Evolutionary conservation across 2,113 vertebrate species (phyloP).

Genomic region (Zosterops borbonicus): DNA sequence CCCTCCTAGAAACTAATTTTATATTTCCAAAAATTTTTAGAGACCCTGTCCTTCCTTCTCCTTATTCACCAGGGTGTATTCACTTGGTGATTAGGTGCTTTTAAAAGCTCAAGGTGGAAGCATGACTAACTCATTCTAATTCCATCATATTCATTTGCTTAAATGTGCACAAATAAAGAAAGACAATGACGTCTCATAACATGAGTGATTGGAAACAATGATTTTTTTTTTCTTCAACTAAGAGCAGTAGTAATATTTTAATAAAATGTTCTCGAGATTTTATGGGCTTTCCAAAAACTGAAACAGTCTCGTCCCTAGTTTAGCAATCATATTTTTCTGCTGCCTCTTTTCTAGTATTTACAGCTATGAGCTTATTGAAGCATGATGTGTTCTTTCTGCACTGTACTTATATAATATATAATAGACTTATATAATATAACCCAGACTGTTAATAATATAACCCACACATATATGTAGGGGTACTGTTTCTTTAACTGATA

Average conservation of each 20-base stretch:
- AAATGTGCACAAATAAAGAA: not conserved
- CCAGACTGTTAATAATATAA: too few species aligned
- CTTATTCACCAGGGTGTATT: not conserved
- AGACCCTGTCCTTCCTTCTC: not conserved
- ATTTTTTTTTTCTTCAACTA: not conserved
- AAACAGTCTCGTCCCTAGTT: not conserved
- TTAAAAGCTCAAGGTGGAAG: not conserved
- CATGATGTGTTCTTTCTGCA: not conserved
- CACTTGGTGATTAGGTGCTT: fast-evolving
- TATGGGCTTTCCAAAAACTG: not conserved
- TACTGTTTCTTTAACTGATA: not conserved
- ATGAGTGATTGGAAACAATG: not conserved
- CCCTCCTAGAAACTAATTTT: not conserved
- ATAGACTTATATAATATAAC: not conserved
- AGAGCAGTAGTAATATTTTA: not conserved
- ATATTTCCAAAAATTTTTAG: not conserved
- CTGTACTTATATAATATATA: not conserved
- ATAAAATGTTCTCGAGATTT: not conserved
- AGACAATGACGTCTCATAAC: not conserved
- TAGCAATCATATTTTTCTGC: not conserved
- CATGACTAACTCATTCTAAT: not conserved
- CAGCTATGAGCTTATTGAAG: not conserved
- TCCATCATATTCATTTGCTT: not conserved
- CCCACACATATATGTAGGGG: not conserved
- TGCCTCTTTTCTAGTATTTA: not conserved